A percentile compares a stretch with the other conserved stretches of the same genome.
Evolutionary conservation across 2,797 vertebrate genomes (phyloP).

Genomic region (Ptychobarbus kaznakovi): DNA sequence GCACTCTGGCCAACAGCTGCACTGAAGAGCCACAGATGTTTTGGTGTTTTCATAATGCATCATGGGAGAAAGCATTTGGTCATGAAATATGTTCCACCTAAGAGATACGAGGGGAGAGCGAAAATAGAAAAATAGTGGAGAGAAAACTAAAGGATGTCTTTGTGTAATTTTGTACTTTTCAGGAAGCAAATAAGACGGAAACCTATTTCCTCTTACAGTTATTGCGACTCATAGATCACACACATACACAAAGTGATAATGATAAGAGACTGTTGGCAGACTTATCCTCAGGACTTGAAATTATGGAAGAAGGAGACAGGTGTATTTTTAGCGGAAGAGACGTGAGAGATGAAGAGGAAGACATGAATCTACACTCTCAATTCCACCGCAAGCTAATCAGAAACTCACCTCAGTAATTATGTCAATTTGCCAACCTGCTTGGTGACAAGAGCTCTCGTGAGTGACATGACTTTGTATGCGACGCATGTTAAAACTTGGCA

Average conservation of each 20-base stretch:
- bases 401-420: constrained; percentile 53
- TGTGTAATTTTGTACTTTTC: constrained; percentile 16
- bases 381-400: constrained; percentile 50
- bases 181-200: constrained; percentile 26
- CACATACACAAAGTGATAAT: constrained; percentile 28
- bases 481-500: constrained; percentile 1
- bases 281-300: constrained; percentile 42
- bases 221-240: constrained; percentile 27
- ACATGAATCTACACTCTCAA: constrained; percentile 30
- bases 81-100: not conserved
- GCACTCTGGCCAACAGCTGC: constrained; percentile 48
- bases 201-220: constrained; percentile 25
- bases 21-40: constrained; percentile 46
- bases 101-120: not conserved
- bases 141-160: not conserved
- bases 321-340: constrained; percentile 45
- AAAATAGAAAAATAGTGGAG: not conserved
- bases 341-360: constrained; percentile 23
- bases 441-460: constrained; percentile 57
- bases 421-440: constrained; percentile 49
- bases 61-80: constrained; percentile 28
- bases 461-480: constrained; percentile 48
- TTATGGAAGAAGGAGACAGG: constrained; percentile 44
- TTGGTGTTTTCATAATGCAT: constrained; percentile 40
- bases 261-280: constrained; percentile 52